Conservation (phyloP, 2,797 vertebrate genomes). For the Lemur catta region DNA sequence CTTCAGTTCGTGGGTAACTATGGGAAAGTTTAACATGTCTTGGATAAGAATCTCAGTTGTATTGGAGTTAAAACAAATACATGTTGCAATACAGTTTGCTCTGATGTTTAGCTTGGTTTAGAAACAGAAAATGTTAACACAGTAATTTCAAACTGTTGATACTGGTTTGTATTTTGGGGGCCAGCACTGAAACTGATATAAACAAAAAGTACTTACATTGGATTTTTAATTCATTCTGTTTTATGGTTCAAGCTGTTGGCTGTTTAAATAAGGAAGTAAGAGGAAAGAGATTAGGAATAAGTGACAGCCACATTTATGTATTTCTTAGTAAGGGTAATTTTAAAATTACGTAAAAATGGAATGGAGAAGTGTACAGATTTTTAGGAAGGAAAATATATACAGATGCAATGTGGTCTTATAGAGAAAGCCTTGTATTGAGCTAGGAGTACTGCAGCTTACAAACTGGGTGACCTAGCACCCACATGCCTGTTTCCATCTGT, state of each 20-base stretch:
- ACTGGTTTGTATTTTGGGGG: conserved; percentile 79
- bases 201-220: conserved; percentile 79
- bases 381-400: not conserved
- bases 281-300: conserved; percentile 55
- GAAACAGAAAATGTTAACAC: conserved; percentile 84
- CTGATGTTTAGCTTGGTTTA: conserved; percentile 84
- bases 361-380: not conserved
- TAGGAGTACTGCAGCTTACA: not conserved
- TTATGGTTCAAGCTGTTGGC: conserved; percentile 76
- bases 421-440: not conserved
- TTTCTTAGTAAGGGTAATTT: conserved; percentile 48
- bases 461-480: not conserved
- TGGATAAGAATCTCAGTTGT: conserved; percentile 68
- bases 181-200: conserved; percentile 85
- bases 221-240: conserved; percentile 78
- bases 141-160: conserved; percentile 85
- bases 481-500: not conserved
- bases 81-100: conserved; percentile 81
- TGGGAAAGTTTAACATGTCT: conserved; percentile 59
- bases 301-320: conserved; percentile 21
- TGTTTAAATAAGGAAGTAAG: conserved; percentile 59
- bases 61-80: conserved; percentile 77
- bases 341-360: conserved; percentile 28
- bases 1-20: conserved; percentile 34
- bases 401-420: not conserved